Base-by-base conservation (phyloP, 1,140 invertebrate genomes). In the Apis dorsata region DNA sequence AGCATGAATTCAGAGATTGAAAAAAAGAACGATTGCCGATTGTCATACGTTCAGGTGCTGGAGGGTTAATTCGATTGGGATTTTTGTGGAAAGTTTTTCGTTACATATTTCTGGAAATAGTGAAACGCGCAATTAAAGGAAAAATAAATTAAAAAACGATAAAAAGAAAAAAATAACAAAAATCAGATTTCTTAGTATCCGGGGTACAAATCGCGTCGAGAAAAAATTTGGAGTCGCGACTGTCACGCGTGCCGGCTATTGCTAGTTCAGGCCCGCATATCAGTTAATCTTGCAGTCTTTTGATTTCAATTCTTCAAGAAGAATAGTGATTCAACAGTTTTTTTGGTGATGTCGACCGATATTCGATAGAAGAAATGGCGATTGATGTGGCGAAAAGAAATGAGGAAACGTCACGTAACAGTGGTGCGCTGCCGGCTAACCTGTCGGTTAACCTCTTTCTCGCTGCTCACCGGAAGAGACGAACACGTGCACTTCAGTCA, bases 401-500 rank as follows among this genome's bases (percentile, higher is more conserved):
- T n/a, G 75, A 78, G 75, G 75, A 79, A 79, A 83, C 57, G 73
- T 77, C 73, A 28, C 55, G 72, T 62, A 59, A 24, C 28, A 81
- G 79, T 81, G 81, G 49, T 79, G 71, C 72, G 57, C 76, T 72
- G 76, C 62, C 76, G 70, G 71, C 57, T 76, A 86, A 86, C 77
- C 85, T 86, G 81, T 51, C 85, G 79, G 78, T 57, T 76, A 86
- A 87, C 81, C 85, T 86, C 73, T 44, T 68, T 75, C 55, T 62
- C 68, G 73, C 79, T 21, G 62, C 53, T 77, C 81, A 62, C 75
- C 75, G 75, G 86, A 86, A 83, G 73, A 57, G 73, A 53, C 55
- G 53, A 83, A 78, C 86, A 87, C 86, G 85, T 87, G 86, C 77
- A 74, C 86, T n/a, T 81, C 81, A 51, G 65, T 51, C 85, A 87